These are phyloP conservation scores for Synchiropus splendidus DNA, from an alignment of 2,113 vertebrate species.

Conservation along the genomic window DNA sequence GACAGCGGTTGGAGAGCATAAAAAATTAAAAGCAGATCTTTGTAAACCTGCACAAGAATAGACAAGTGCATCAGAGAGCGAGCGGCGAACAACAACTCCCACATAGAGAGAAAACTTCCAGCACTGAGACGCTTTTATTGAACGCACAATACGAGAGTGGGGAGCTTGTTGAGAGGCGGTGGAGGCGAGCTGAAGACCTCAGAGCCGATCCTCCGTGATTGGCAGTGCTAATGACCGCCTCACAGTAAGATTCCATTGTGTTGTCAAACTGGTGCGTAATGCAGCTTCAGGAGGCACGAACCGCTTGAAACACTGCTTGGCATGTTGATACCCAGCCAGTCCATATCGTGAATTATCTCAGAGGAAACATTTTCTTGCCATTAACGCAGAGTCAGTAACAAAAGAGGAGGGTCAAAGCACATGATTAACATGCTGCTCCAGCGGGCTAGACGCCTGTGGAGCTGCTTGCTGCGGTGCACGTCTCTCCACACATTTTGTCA, in stretches of 20 bases:
- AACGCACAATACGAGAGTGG: not conserved
- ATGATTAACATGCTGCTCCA: conserved; percentile 37
- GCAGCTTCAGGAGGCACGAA: not conserved
- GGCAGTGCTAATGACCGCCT: not conserved
- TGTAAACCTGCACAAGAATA: conserved; percentile 9
- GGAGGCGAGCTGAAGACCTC: not conserved
- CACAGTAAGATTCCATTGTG: not conserved
- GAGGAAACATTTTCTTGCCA: conserved; percentile 8
- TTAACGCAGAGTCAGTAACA: conserved; percentile 20
- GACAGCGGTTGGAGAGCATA: not conserved
- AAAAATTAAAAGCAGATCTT: conserved; percentile 6
- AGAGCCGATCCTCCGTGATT: not conserved
- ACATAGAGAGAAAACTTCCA: conserved; percentile 5
- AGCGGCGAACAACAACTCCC: conserved; percentile 2
- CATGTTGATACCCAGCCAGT: too few relatives aligned
- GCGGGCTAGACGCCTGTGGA: conserved; percentile 11
- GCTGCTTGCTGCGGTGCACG: conserved; percentile 11
- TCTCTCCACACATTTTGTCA: conserved; percentile 31
- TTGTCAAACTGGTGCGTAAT: not conserved
- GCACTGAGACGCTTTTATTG: conserved; percentile 15
- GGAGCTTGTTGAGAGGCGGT: not conserved
- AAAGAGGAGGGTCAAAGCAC: conserved; percentile 7
- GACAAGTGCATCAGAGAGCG: conserved; percentile 8
- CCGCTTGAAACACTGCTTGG: too few relatives aligned
- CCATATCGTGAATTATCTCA: conserved; percentile 7